These are phyloP conservation scores for Amazona vittata DNA, from an alignment of 2,113 vertebrate genomes.

Conservation along the genomic window DNA sequence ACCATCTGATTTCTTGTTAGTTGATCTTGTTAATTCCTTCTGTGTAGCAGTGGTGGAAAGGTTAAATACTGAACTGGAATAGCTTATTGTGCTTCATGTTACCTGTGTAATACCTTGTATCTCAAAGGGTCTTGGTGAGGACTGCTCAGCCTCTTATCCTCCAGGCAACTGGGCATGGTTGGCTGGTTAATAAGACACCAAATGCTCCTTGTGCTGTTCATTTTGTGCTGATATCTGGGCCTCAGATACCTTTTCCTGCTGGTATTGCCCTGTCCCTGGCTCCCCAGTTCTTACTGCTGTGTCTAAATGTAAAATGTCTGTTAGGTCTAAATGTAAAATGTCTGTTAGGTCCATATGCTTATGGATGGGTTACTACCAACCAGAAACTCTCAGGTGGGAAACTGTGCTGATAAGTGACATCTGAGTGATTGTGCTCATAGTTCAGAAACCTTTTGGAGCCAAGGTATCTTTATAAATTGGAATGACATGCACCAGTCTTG, in stretches of 20 bases:
- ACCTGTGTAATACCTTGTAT: background rate
- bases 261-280: background rate
- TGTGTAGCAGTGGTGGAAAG: background rate
- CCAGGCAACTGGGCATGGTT: background rate
- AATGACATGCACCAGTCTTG: background rate
- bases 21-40: background rate
- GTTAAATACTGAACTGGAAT: background rate
- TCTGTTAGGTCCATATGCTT: background rate
- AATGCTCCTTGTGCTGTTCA: background rate
- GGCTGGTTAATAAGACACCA: background rate
- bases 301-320: background rate
- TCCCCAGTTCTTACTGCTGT: background rate
- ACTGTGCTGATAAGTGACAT: background rate
- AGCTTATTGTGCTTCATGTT: background rate
- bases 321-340: background rate
- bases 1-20: background rate
- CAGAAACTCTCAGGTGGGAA: background rate
- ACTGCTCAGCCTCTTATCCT: background rate
- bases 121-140: background rate
- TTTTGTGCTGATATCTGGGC: background rate
- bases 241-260: background rate
- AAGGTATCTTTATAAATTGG: background rate
- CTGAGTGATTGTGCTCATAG: background rate
- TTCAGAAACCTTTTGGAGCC: background rate
- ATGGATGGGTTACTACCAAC: background rate